Evolutionary conservation across 2,888 invertebrate species (phyloP).

Genomic region (Sylvicola cinctus): DNA sequence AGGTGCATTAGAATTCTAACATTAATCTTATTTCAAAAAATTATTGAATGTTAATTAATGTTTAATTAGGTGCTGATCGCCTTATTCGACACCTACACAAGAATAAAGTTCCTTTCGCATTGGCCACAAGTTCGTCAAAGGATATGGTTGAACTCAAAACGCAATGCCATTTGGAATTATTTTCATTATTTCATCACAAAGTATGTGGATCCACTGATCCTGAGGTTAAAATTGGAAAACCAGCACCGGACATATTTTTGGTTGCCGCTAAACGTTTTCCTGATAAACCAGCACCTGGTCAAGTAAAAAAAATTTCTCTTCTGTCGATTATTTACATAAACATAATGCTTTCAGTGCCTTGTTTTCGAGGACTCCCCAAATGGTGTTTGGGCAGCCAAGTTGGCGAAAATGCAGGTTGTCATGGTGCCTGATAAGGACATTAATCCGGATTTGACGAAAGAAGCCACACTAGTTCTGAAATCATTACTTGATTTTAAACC

Average conservation of each 20-base stretch:
- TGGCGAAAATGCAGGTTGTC: slow-evolving; percentile 71
- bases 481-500: slow-evolving; percentile 62
- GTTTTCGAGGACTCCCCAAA: slow-evolving; percentile 88
- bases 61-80: slow-evolving; percentile 62
- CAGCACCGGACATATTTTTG: slow-evolving; percentile 71
- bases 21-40: slow-evolving; percentile 18
- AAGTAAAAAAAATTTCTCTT: too few relatives aligned
- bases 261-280: slow-evolving; percentile 54
- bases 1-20: slow-evolving; percentile 28
- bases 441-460: slow-evolving; percentile 25
- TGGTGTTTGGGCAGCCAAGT: slow-evolving; percentile 57
- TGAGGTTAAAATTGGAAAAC: slow-evolving; percentile 72
- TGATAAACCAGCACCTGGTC: slow-evolving; percentile 37
- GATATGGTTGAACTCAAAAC: slow-evolving; percentile 52
- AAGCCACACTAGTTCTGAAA: slow-evolving; percentile 49
- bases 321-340: background rate
- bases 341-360: slow-evolving; percentile 36
- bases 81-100: slow-evolving; percentile 54
- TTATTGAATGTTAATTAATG: too few relatives aligned
- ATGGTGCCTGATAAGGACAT: slow-evolving; percentile 54
- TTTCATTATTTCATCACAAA: slow-evolving; percentile 47
- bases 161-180: slow-evolving; percentile 38
- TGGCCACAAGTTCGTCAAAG: slow-evolving; percentile 69
- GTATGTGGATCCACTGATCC: slow-evolving; percentile 69
- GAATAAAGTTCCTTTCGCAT: slow-evolving; percentile 57